Conservation (phyloP, 2,888 invertebrate species). For the Tortricodes alternella region DNA sequence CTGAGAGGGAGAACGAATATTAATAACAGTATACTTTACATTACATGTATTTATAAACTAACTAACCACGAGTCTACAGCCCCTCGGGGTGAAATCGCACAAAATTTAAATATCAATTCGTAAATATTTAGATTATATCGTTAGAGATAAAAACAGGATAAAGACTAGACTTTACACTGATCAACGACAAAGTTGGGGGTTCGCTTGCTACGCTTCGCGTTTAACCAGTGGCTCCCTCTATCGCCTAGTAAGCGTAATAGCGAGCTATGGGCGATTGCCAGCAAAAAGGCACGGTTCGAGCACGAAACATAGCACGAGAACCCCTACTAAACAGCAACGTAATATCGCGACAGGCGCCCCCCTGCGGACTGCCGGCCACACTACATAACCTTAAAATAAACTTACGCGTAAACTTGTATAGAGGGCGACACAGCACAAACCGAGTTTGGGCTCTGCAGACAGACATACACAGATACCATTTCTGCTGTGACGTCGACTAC, state of each 20-base stretch:
- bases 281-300: neutral
- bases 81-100: constrained; percentile 69
- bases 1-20: constrained; percentile 80
- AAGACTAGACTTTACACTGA: constrained; percentile 84
- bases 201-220: neutral
- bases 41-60: constrained; percentile 78
- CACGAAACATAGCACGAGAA: neutral
- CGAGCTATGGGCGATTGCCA: neutral
- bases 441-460: neutral
- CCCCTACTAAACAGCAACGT: constrained; percentile 60
- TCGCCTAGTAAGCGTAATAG: neutral
- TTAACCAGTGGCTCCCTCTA: too few species aligned
- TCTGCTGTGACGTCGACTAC: neutral
- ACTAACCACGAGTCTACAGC: constrained; percentile 76
- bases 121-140: constrained; percentile 74
- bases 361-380: constrained; percentile 45
- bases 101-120: constrained; percentile 77
- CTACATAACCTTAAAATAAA: constrained; percentile 34
- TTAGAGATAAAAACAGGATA: constrained; percentile 80
- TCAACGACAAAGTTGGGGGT: constrained; percentile 69
- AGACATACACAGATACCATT: too few species aligned
- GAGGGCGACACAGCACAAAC: constrained; percentile 33
- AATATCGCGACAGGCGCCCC: constrained; percentile 55
- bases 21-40: constrained; percentile 78
- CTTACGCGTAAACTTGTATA: constrained; percentile 28